Evolutionary conservation across 1,140 invertebrate genomes (phyloP), one percentile per base, ranked within the genome.

Genomic region (Planococcus citri): DNA sequence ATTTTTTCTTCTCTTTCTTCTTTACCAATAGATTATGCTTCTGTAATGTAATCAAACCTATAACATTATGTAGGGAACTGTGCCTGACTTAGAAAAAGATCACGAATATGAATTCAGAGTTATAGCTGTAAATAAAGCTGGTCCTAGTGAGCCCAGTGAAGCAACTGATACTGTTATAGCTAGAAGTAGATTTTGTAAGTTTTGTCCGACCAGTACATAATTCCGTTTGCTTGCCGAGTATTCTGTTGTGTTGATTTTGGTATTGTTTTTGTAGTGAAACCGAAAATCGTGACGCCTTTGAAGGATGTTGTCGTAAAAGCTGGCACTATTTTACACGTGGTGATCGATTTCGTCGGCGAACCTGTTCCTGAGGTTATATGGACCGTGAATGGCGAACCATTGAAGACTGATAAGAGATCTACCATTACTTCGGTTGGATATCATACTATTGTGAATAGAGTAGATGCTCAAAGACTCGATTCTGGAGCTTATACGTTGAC

Each of bases 91-190:
- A 29, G 88, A 85, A 1, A 92, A 96, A 79, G 94, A 94, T 29
- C 91, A 95, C 78, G 92, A 96, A 76, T 98, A 98, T 78, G 93
- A 97, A 78, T 98, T 99, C 83, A 83, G 97, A 73, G 85, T 99
- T 0, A 91, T 94, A 75, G 96, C 97, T 24, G 87, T 92, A 1
- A 99, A 99, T 79, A 87, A 92, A 76, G 95, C 93, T 64, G 97
- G 97, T 37, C 88, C 91, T 75, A 96, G 95, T 60, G 92, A 97
- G 78, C 93, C 95, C 8, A 95, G 92, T 69, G 94, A 95, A 76
- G 89, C 95, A 41, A 95, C 92, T 33, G 90, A 96, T 75, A 83
- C 91, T 51, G 84, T 97, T 71, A 90, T 86, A 64, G 89, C 88
- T 68, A 94, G 95, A 76, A 87, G 91, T 72, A 86, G 92, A 78